These are phyloP conservation scores for Batillaria attramentaria DNA, from an alignment of 1,140 invertebrate species.

Conservation along the genomic window DNA sequence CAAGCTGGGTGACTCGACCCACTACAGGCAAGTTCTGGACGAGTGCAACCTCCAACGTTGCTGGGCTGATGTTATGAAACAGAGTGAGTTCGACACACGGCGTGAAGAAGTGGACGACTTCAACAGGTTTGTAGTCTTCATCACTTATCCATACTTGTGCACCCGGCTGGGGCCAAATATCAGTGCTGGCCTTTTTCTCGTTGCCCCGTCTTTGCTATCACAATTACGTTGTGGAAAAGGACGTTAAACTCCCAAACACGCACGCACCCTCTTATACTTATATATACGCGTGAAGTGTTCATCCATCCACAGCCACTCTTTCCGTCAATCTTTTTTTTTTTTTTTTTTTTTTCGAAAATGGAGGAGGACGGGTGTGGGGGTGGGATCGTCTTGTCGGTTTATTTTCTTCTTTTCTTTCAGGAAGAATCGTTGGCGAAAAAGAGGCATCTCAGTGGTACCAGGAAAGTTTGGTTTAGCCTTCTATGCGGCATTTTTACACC, in stretches of 20 bases:
- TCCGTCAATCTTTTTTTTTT: too few species aligned
- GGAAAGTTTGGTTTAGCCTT: slow-evolving; percentile 94
- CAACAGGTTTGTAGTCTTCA: slow-evolving; percentile 59
- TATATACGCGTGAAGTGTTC: too few species aligned
- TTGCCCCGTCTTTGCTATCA: too few species aligned
- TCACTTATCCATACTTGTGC: too few species aligned
- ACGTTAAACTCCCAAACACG: too few species aligned
- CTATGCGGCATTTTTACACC: slow-evolving; percentile 82
- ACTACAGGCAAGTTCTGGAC: slow-evolving; percentile 83
- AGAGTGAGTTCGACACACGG: slow-evolving; percentile 77
- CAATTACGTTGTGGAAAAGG: too few species aligned
- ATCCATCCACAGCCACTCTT: too few species aligned
- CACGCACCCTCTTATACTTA: too few species aligned
- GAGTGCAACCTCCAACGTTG: slow-evolving; percentile 85
- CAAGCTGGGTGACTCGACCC: slow-evolving; percentile 84
- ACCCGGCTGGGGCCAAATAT: too few species aligned
- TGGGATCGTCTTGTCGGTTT: too few species aligned
- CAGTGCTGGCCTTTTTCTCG: too few species aligned
- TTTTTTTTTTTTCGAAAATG: too few species aligned
- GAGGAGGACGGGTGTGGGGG: neutral
- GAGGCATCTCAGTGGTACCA: slow-evolving; percentile 88
- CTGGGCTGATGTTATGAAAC: slow-evolving; percentile 84
- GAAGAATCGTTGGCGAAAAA: slow-evolving; percentile 88
- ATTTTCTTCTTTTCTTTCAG: slow-evolving; percentile 73
- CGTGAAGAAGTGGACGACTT: slow-evolving; percentile 57